A percentile compares a stretch with the other conserved stretches of the same genome.
Evolutionary conservation across 2,797 vertebrate genomes (phyloP).

Genomic region (Pogoniulus pusillus): DNA sequence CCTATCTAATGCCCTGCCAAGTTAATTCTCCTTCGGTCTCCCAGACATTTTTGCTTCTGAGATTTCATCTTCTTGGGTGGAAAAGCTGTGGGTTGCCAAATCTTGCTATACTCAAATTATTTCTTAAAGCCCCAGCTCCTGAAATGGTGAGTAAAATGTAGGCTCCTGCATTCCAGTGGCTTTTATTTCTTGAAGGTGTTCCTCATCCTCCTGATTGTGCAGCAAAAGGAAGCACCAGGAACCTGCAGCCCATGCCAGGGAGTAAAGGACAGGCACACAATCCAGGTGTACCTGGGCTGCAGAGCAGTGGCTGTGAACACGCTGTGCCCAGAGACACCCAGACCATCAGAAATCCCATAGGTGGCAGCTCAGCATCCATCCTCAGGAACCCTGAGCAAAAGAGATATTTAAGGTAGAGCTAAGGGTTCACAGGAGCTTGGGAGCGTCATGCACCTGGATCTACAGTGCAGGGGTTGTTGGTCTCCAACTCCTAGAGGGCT

Average conservation of each 20-base stretch:
- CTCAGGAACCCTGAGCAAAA: not conserved
- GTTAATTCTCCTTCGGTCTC: not conserved
- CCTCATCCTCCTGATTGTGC: not conserved
- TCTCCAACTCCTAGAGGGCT: not conserved
- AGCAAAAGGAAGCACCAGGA: not conserved
- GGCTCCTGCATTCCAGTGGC: not conserved
- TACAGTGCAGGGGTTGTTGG: not conserved
- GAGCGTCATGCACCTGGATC: not conserved
- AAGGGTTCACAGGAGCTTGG: not conserved
- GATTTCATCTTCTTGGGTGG: constrained; percentile 11
- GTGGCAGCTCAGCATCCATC: not conserved
- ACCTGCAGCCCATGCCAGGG: not conserved
- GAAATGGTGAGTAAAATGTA: not conserved
- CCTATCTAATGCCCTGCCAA: not conserved
- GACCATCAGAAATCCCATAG: not conserved
- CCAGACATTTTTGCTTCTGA: not conserved
- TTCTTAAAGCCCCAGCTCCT: constrained; percentile 44
- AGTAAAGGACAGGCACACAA: not conserved
- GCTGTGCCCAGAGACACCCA: not conserved
- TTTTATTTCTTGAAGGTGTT: constrained; percentile 10
- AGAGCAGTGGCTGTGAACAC: not conserved
- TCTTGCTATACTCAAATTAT: not conserved
- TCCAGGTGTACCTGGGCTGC: not conserved
- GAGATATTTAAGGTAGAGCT: not conserved
- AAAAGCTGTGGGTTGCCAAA: constrained; percentile 3